Evolutionary conservation across 2,797 vertebrate species (phyloP).

Genomic region (Rachycentron canadum): DNA sequence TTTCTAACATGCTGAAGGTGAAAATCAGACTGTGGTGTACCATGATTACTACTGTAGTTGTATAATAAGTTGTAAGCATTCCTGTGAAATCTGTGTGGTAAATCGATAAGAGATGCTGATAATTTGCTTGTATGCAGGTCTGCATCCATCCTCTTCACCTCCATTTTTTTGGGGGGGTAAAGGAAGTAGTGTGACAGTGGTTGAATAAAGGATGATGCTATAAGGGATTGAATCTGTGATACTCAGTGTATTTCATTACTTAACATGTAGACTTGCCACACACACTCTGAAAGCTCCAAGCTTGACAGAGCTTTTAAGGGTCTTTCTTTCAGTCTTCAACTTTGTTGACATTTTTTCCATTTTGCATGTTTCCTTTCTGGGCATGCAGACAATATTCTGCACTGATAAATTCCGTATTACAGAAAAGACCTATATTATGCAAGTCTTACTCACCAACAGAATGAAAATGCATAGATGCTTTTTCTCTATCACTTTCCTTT

Average conservation of each 20-base stretch:
- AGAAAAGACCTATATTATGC: slow-evolving; percentile 19
- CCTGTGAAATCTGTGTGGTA: background rate
- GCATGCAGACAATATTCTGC: slow-evolving; percentile 37
- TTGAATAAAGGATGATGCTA: slow-evolving; percentile 26
- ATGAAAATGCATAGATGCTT: slow-evolving; percentile 13
- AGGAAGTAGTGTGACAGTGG: slow-evolving; percentile 3
- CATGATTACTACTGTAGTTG: background rate
- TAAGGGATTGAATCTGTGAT: slow-evolving; percentile 11
- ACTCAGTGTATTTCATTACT: slow-evolving; percentile 16
- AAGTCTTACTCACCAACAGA: slow-evolving; percentile 16
- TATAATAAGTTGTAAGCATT: background rate
- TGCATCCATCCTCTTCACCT: background rate
- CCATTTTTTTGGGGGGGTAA: slow-evolving; percentile 10
- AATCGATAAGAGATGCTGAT: slow-evolving; percentile 1
- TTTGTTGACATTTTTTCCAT: slow-evolving; percentile 48
- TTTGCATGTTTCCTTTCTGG: slow-evolving; percentile 25
- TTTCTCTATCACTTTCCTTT: background rate
- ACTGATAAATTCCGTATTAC: slow-evolving; percentile 43
- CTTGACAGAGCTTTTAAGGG: slow-evolving; percentile 42
- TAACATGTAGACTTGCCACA: slow-evolving; percentile 26
- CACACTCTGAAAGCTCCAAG: slow-evolving; percentile 16
- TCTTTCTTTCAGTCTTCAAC: slow-evolving; percentile 20
- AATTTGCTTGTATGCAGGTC: slow-evolving; percentile 11
- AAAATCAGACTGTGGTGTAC: background rate
- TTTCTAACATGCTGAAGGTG: slow-evolving; percentile 41